Percentiles rank a stretch among this genome's conserved stretches.
These are phyloP conservation scores for Cepaea nemoralis DNA, from an alignment of 1,140 invertebrate genomes.

Conservation along the genomic window DNA sequence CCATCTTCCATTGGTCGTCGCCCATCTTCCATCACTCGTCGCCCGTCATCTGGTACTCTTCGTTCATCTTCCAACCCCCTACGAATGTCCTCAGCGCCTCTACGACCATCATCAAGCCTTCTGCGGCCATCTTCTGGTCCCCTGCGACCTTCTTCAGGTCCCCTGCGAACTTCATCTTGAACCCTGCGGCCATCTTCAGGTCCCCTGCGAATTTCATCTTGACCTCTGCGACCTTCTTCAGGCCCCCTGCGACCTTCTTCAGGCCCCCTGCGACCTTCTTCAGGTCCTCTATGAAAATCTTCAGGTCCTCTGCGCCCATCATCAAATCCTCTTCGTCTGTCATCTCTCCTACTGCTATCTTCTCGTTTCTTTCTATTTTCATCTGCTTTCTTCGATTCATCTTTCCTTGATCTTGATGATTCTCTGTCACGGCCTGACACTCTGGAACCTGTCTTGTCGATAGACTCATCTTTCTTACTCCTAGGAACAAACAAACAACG, in stretches of 20 bases:
- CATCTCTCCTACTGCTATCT: constrained; percentile 14
- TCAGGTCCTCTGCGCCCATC: constrained; percentile 32
- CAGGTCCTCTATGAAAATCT: constrained; percentile 46
- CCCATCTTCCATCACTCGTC: neutral
- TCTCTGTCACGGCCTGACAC: constrained; percentile 1
- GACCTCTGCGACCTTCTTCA: constrained; percentile 39
- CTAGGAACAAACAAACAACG: neutral
- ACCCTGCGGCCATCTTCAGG: constrained; percentile 44
- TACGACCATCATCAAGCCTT: constrained; percentile 47
- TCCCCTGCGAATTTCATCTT: constrained; percentile 42
- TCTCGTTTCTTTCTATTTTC: constrained; percentile 13
- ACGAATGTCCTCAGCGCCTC: constrained; percentile 48
- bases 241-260: constrained; percentile 12
- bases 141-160: constrained; percentile 46
- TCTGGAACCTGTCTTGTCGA: neutral
- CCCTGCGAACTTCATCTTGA: constrained; percentile 49
- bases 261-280: constrained; percentile 42
- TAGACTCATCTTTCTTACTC: neutral
- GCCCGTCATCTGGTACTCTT: constrained; percentile 13
- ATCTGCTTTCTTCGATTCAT: neutral
- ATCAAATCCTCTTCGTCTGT: neutral
- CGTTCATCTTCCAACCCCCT: constrained; percentile 50
- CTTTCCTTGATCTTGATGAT: constrained; percentile 15
- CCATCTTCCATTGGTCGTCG: constrained; percentile 25
- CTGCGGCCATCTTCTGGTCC: constrained; percentile 33